Evolutionary conservation across 2,797 vertebrate species (phyloP), one percentile per base, ranked within the genome.

Genomic region (Margarornis squamiger): DNA sequence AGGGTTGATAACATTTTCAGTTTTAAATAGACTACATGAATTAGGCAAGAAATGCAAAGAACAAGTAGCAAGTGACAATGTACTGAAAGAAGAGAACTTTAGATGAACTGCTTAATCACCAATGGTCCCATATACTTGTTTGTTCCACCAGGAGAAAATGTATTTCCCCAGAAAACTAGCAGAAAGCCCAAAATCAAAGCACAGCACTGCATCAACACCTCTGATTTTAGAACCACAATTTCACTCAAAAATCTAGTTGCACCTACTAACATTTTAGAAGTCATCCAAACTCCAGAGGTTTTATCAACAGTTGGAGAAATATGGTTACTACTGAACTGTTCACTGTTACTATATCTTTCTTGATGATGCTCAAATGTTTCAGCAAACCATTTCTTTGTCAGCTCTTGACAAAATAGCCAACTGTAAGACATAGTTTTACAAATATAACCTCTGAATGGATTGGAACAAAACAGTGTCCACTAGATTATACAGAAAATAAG

Each of bases 121-220:
- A 18, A 51, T 26, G 10, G 34, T 41, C 10, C 16, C 45, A 14
- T 3, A 14, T 3, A 19, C 14, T 82, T 66, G 10, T 34, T 70
- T 55, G 5, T 6, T 15, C 0, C 1, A 1, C 6, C 2, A 3
- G 23, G 29, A 76, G 11, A 34, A 72, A 57, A 14, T 11, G 1
- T 11, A 32, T 65, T 79, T 51, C 20, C 67, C 38, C 29, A 73
- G 72, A 88, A 88, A 82, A 51, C 8, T 19, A 88, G 34, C 27
- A 80, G 29, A 76, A 82, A 18, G 12, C 8, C 24, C 32, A 12
- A 78, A 85, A 76, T 38, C 41, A 86, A 68, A 72, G 45, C 7
- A 10, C 45, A 71, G 41, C n/a, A 75, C n/a, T 68, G n/a, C 17
- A 75, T n/a, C 62, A 57, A 38, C 10, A 43, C 18, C 34, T 74